These are phyloP conservation scores for Nemurella pictetii DNA, from an alignment of 2,888 invertebrate genomes.

Conservation along the genomic window DNA sequence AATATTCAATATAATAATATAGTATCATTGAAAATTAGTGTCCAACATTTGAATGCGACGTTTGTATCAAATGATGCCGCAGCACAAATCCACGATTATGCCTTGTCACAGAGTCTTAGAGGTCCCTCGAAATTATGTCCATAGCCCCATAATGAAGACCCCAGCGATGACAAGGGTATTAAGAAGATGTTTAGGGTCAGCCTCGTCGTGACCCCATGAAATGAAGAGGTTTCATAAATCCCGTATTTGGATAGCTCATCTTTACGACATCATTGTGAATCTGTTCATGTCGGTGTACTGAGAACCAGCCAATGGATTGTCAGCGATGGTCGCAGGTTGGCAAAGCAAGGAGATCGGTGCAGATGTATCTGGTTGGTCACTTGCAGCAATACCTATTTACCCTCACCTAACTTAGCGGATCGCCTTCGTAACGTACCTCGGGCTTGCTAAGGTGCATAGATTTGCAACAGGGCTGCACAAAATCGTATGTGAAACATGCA, in stretches of 20 bases:
- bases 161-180: background rate
- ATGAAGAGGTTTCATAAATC: constrained; percentile 15
- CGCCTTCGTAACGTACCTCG: constrained; percentile 3
- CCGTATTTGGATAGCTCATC: constrained; percentile 1
- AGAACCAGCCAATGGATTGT: constrained; percentile 13
- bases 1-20: background rate
- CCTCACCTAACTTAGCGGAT: background rate
- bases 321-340: background rate
- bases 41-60: background rate
- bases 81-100: background rate
- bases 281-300: background rate
- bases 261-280: background rate
- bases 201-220: background rate
- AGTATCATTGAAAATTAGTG: background rate
- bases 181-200: background rate
- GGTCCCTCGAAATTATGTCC: background rate
- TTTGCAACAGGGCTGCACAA: background rate
- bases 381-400: background rate
- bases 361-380: background rate
- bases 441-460: background rate
- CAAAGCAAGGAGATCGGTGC: too few relatives aligned
- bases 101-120: background rate
- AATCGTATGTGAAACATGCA: background rate
- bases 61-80: background rate
- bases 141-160: background rate